Evolutionary conservation across 1,140 invertebrate genomes (phyloP).

Genomic region (Drosophila cardini): DNA sequence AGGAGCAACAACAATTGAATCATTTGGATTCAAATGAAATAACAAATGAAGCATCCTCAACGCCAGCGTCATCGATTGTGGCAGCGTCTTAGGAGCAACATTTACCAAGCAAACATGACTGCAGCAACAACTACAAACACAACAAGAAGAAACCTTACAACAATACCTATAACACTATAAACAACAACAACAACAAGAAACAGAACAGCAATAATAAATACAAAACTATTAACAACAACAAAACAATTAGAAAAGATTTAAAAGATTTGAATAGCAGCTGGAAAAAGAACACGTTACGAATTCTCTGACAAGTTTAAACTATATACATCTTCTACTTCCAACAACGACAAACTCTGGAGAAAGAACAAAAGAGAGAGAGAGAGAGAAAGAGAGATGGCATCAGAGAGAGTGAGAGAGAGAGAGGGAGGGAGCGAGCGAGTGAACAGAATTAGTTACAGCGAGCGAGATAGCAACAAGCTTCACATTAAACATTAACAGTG

Average conservation of each 20-base stretch:
- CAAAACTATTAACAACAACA: slow-evolving; percentile 52
- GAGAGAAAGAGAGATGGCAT: background rate
- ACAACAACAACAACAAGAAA: slow-evolving; percentile 34
- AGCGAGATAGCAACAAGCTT: slow-evolving; percentile 10
- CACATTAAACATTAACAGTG: background rate
- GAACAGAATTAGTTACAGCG: background rate
- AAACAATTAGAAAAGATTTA: slow-evolving; percentile 3
- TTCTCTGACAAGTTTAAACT: background rate
- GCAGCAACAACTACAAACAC: slow-evolving; percentile 45
- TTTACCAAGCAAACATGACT: slow-evolving; percentile 22
- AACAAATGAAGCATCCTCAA: slow-evolving; percentile 30
- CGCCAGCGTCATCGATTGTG: slow-evolving; percentile 11
- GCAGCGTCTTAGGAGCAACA: slow-evolving; percentile 65
- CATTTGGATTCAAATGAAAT: slow-evolving; percentile 67
- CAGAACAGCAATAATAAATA: slow-evolving; percentile 56
- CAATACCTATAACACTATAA: slow-evolving; percentile 45
- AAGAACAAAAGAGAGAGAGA: background rate
- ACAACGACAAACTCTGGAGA: background rate
- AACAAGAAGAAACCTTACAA: slow-evolving; percentile 57
- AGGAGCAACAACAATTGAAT: slow-evolving; percentile 73
- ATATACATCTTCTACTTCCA: slow-evolving; percentile 7
- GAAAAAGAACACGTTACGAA: slow-evolving; percentile 6
- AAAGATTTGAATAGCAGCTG: slow-evolving; percentile 7
- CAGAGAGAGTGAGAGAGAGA: background rate
- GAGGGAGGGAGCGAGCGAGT: background rate